Evolutionary conservation across 2,888 invertebrate species (phyloP).

Genomic region (Melieria crassipennis): DNA sequence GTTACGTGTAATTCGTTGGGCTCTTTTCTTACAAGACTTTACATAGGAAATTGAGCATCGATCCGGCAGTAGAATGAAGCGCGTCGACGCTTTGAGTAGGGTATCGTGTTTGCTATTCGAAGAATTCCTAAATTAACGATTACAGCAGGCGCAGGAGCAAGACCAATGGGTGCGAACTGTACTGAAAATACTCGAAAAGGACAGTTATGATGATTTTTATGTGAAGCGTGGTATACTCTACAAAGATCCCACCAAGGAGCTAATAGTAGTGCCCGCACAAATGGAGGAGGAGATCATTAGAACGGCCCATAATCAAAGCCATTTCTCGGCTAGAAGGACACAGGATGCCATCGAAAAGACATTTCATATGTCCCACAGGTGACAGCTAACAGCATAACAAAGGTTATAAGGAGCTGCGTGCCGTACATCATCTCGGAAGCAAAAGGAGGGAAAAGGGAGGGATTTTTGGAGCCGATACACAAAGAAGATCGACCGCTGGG

Average conservation of each 20-base stretch:
- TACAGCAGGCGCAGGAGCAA: conserved; percentile 29
- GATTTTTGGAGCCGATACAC: conserved; percentile 24
- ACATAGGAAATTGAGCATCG: conserved; percentile 39
- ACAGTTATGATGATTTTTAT: conserved; percentile 34
- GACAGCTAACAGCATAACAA: conserved; percentile 27
- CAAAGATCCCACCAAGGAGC: conserved; percentile 19
- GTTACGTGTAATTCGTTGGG: conserved; percentile 36
- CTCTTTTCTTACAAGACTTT: conserved; percentile 39
- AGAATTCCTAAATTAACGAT: conserved; percentile 25
- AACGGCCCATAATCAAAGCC: conserved; percentile 47
- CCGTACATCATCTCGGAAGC: conserved; percentile 33
- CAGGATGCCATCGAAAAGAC: conserved; percentile 24
- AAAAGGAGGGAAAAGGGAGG: conserved; percentile 47
- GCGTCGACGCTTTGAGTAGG: conserved; percentile 40
- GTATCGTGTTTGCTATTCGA: conserved; percentile 30
- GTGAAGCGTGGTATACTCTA: conserved; percentile 30
- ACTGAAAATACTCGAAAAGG: conserved; percentile 25
- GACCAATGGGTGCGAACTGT: conserved; percentile 37
- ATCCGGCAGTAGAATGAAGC: conserved; percentile 36
- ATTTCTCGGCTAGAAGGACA: no score
- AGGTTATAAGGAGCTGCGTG: conserved; percentile 36
- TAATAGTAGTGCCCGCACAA: neutral
- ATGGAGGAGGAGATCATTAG: conserved; percentile 51
- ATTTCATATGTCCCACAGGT: conserved; percentile 38
- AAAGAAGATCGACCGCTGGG: conserved; percentile 35